Conservation (phyloP, 2,888 invertebrate genomes). For the Diogma glabrata region DNA sequence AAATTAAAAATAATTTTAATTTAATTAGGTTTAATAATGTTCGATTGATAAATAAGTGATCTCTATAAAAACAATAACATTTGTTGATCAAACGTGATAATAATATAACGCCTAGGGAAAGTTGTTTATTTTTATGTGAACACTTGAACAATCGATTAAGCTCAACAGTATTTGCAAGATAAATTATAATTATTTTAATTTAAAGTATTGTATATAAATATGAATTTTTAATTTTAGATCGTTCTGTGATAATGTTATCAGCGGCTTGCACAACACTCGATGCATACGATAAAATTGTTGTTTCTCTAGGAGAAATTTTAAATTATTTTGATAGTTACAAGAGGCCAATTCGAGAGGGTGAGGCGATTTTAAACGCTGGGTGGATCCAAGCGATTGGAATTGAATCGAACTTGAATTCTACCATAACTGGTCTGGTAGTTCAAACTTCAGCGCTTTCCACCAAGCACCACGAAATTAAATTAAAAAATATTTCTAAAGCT, state of each 20-base stretch:
- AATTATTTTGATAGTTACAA: background rate
- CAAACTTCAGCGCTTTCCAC: no score
- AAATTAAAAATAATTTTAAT: background rate
- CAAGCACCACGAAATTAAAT: background rate
- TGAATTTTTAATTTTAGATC: background rate
- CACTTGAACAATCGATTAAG: no score
- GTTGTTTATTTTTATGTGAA: background rate
- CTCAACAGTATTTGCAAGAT: no score
- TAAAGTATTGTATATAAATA: background rate
- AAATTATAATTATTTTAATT: background rate
- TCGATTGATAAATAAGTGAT: background rate
- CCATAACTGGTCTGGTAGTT: no score
- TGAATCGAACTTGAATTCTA: no score
- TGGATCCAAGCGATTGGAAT: constrained; percentile 3
- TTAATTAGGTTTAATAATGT: background rate
- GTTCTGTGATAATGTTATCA: background rate
- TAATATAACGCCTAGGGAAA: background rate
- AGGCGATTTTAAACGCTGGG: constrained; percentile 3
- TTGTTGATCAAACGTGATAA: background rate
- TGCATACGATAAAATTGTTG: background rate
- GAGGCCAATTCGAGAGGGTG: background rate
- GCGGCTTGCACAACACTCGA: background rate
- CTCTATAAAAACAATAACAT: background rate
- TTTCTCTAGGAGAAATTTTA: background rate
- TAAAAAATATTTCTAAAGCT: background rate